Evolutionary conservation across 2,797 vertebrate species (phyloP).

Genomic region (Naso thynnoides): DNA sequence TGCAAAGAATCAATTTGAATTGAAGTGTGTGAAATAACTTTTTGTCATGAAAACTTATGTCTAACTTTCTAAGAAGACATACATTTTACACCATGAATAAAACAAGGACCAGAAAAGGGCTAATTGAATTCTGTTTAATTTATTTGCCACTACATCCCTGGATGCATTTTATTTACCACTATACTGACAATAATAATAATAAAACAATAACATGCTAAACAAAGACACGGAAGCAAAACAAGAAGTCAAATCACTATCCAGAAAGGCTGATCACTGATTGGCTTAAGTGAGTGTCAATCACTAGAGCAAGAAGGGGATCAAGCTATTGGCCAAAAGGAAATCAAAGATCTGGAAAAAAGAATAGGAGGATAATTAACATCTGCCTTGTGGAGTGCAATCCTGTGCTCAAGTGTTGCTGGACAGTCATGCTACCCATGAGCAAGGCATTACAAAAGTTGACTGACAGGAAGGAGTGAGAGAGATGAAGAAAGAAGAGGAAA

Average conservation of each 20-base stretch:
- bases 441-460: constrained; percentile 40
- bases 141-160: constrained; percentile 42
- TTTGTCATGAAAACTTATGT: background rate
- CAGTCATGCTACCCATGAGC: constrained; percentile 55
- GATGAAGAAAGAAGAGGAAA: background rate
- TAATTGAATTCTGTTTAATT: background rate
- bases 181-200: constrained; percentile 2
- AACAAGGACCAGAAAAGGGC: background rate
- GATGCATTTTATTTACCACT: constrained; percentile 11
- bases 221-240: constrained; percentile 27
- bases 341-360: constrained; percentile 1
- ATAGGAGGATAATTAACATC: constrained; percentile 45
- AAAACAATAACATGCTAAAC: constrained; percentile 12
- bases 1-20: too few species aligned
- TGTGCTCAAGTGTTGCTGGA: constrained; percentile 38
- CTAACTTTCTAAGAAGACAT: background rate
- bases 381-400: constrained; percentile 68
- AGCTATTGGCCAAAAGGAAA: constrained; percentile 34
- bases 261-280: constrained; percentile 66
- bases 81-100: background rate
- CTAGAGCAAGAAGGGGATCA: constrained; percentile 10
- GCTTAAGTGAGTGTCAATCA: constrained; percentile 46
- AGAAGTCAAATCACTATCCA: constrained; percentile 50
- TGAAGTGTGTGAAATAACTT: background rate
- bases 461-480: constrained; percentile 14